Evolutionary conservation across 2,797 vertebrate genomes (phyloP), one percentile per base, ranked within the genome.

Genomic region (Yasuhikotakia modesta): DNA sequence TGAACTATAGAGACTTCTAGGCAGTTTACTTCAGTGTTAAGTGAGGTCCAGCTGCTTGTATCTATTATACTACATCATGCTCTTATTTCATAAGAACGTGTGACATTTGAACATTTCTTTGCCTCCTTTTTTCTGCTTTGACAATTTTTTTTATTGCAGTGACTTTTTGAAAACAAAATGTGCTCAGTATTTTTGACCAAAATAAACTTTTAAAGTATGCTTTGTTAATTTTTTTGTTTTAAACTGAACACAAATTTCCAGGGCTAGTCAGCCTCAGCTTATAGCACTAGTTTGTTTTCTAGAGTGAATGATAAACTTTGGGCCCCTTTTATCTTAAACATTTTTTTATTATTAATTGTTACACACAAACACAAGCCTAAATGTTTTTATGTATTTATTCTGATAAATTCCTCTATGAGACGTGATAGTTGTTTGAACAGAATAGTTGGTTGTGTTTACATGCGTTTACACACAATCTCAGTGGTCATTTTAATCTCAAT

Each of bases 161-260:
- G 21, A 24, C 30, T 53, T 74, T 53, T 74, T 19, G 35, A 19
- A 65, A 73, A 61, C 16, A 61, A 65, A 24, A 13, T 7, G 7
- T 32, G 8, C 58, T 17, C 2, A 35, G 16, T 63, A 27, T 27
- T 17, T 32, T 61, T 32, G 16, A 32, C 30, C 5, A 3, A 32
- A 61, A 60, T 27, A 60, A 60, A 60, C 10, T 22, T 0, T 30
- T 30, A 4, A 39, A 32, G 14, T 16, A n/a, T 32, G 21, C 6
- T 39, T 39, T 39, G 35, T 39, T 39, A 39, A 39, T 8, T 10
- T 39, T 39, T 39, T 39, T 10, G 1, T 39, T 10, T 10, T 8
- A 8, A 39, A 10, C 8, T 8, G 1, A 39, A 39, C 6, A 10
- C 7, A 35, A 35, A 4, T 5, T 8, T 10, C 27, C 58, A 61